These are phyloP conservation scores for Imbricaverruca yamaguchii DNA, from an alignment of 2,888 invertebrate species.

Conservation along the genomic window DNA sequence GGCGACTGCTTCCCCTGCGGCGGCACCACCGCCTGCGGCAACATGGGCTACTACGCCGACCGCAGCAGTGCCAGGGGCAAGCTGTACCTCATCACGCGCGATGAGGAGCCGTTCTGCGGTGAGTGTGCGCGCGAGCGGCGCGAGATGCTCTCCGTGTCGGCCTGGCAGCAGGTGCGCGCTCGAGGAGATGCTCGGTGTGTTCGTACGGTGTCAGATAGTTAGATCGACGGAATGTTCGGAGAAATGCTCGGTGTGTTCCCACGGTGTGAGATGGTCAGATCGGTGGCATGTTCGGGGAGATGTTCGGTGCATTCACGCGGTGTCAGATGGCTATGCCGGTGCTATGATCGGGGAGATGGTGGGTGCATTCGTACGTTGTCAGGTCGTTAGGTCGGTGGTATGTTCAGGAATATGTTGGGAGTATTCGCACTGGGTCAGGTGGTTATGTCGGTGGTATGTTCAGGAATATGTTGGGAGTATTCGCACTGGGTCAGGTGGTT, in stretches of 20 bases:
- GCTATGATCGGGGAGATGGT: no score
- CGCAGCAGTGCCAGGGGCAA: conserved; percentile 67
- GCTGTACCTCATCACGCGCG: conserved; percentile 78
- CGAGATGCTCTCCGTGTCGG: conserved; percentile 47
- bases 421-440: no score
- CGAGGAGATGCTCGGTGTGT: conserved; percentile 91
- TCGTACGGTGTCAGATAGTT: conserved; percentile 67
- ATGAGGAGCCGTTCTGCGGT: conserved; percentile 89
- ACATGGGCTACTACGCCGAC: conserved; percentile 91
- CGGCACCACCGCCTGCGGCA: conserved; percentile 58
- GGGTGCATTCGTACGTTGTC: no score
- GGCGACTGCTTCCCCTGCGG: conserved; percentile 67
- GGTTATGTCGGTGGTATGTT: no score
- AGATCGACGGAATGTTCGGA: conserved; percentile 78
- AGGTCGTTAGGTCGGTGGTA: no score
- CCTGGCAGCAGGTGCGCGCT: conserved; percentile 58
- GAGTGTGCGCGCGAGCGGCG: conserved; percentile 35
- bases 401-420: no score
- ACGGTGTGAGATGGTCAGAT: conserved; percentile 35
- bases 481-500: no score
- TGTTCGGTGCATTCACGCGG: no score
- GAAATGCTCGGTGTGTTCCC: conserved; percentile 89
- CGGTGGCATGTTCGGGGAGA: no score
- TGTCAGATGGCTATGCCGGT: no score
- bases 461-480: no score